phyloP scores from a whole-genome alignment of 2,888 invertebrate genomes.

The Tetragnatha montana region DNA sequence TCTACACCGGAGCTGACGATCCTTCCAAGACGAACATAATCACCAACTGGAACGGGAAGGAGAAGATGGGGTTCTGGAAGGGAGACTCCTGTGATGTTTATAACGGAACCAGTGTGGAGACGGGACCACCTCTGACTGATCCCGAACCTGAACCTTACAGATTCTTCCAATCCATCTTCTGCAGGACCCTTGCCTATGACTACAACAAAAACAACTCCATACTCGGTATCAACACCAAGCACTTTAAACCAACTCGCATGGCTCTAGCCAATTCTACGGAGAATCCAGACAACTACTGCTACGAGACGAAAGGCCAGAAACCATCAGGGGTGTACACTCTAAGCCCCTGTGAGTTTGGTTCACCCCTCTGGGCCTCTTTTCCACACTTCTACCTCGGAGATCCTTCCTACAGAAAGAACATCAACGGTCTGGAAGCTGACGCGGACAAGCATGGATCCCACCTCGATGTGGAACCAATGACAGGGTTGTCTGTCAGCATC shows the following conservation, averaged over 20 bases:
- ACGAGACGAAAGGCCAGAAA: conserved; percentile 6
- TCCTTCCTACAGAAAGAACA: neutral
- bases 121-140: conserved; percentile 23
- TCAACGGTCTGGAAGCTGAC: conserved; percentile 49
- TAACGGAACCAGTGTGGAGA: conserved; percentile 60
- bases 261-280: conserved; percentile 44
- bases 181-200: conserved; percentile 50
- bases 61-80: conserved; percentile 52
- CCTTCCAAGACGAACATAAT: conserved; percentile 47
- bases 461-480: conserved; percentile 91
- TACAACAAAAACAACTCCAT: conserved; percentile 2
- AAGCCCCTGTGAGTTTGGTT: conserved; percentile 63
- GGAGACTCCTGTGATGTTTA: conserved; percentile 48
- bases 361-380: conserved; percentile 67
- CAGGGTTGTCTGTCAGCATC: conserved; percentile 41
- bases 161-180: conserved; percentile 53
- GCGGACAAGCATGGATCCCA: conserved; percentile 81
- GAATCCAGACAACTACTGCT: conserved; percentile 69
- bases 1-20: conserved; percentile 68
- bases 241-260: conserved; percentile 40
- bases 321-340: conserved; percentile 66
- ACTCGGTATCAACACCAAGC: conserved; percentile 46
- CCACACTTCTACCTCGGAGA: conserved; percentile 65
- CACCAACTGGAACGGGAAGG: conserved; percentile 63
- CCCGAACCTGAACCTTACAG: conserved; percentile 26